Evolutionary conservation across 1,140 invertebrate species (phyloP), one percentile per base, ranked within the genome.

Genomic region (Cyphomyrmex costatus): DNA sequence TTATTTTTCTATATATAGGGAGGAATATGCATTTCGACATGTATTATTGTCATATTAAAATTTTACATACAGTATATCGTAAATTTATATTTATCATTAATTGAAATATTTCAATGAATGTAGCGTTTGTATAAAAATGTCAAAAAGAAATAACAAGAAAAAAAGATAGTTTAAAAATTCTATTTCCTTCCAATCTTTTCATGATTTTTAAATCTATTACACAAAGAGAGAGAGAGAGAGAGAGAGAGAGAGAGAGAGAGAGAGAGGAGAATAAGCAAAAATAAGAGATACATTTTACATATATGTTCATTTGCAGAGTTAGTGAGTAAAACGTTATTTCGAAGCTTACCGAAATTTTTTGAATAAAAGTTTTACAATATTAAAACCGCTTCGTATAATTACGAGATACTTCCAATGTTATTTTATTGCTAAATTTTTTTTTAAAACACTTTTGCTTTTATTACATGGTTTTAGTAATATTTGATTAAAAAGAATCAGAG

Each of bases 401-500:
- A 36, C 10, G 5, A 36, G 51, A 8, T 42, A 70, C 33, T 36
- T 42, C 24, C 66, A 42, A 79, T 42, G 16, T 80, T 80, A 58
- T 80, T 80, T 46, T 46, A 56, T 21, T 33, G 19, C 3, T 27
- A 30, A 78, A 80, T 53, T n/a, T 70, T 53, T 70, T 53, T 70
- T 24, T 33, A 0, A 51, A 61, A 4, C 24, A 33, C 19, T 5
- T 58, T 71, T 82, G 8, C 12, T 27, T 16, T 16, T 42, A 65
- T 71, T 53, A 24, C 19, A 16, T 21, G 19, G 10, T 24, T 27
- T n/a, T 51, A 0, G 2, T 27, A 30, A 49, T 60, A 33, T 58
- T 80, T 5, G 46, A 60, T 82, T 27, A 21, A 16, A 65, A 8
- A 14, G 8, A 42, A 58, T 60, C 70, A 33, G 27, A 53, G 36